These are phyloP conservation scores for Chaenocephalus aceratus DNA, from an alignment of 2,113 vertebrate species.

Conservation along the genomic window DNA sequence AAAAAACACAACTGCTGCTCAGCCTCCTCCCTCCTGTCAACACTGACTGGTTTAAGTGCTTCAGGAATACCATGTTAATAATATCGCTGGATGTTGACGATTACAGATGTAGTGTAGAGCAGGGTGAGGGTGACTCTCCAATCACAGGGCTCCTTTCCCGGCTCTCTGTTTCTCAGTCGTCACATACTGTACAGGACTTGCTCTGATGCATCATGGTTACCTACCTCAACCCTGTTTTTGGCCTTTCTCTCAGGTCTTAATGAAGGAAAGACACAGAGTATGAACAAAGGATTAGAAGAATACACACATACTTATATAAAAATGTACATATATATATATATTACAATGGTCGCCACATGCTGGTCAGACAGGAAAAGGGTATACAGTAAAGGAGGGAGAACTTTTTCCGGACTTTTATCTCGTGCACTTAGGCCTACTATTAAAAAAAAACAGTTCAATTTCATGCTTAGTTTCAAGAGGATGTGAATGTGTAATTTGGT, in stretches of 20 bases:
- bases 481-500: slow-evolving; percentile 43
- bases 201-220: slow-evolving; percentile 71
- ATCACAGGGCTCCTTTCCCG: slow-evolving; percentile 18
- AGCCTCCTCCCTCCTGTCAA: slow-evolving; percentile 57
- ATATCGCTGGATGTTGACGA: slow-evolving; percentile 27
- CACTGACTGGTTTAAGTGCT: slow-evolving; percentile 39
- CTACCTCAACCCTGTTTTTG: slow-evolving; percentile 81
- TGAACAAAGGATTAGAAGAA: slow-evolving; percentile 31
- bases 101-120: slow-evolving; percentile 34
- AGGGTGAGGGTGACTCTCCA: slow-evolving; percentile 16
- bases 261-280: slow-evolving; percentile 61
- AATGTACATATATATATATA: slow-evolving; percentile 33
- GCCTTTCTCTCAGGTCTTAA: slow-evolving; percentile 77
- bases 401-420: slow-evolving; percentile 47
- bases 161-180: slow-evolving; percentile 17
- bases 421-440: slow-evolving; percentile 48
- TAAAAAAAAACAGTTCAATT: slow-evolving; percentile 13
- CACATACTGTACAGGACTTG: slow-evolving; percentile 44
- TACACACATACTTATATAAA: slow-evolving; percentile 33
- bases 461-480: slow-evolving; percentile 44
- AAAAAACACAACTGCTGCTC: slow-evolving; percentile 64
- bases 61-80: slow-evolving; percentile 44
- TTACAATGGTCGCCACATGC: slow-evolving; percentile 31
- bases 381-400: slow-evolving; percentile 44
- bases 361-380: slow-evolving; percentile 32